A percentile compares a stretch with the other conserved stretches of the same genome.
phyloP scores from a whole-genome alignment of 2,113 vertebrate species.

The Percopsis transmontana region DNA sequence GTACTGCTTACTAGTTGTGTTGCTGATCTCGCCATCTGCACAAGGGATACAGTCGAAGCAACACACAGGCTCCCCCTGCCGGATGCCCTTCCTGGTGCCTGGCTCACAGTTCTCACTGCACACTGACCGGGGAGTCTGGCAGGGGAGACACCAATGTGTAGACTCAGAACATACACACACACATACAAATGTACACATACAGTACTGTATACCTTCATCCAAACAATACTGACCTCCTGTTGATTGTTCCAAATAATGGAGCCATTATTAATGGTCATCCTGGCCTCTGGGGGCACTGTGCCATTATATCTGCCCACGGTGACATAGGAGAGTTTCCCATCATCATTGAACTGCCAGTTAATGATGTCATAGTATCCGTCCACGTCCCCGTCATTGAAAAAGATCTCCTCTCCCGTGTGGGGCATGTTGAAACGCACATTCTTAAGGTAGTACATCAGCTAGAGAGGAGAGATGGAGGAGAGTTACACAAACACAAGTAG shows the following conservation, averaged over 20 bases:
- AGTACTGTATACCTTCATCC: neutral
- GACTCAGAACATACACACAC: neutral
- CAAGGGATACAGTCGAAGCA: conserved; percentile 87
- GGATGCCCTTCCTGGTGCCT: conserved; percentile 81
- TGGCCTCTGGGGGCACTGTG: conserved; percentile 40
- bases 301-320: conserved; percentile 76
- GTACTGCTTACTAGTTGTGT: conserved; percentile 68
- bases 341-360: conserved; percentile 79
- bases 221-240: conserved; percentile 66
- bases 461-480: neutral
- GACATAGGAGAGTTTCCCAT: conserved; percentile 72
- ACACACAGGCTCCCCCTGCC: conserved; percentile 81
- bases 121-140: conserved; percentile 77
- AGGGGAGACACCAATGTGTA: conserved; percentile 1
- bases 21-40: conserved; percentile 82
- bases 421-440: conserved; percentile 75
- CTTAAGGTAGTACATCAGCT: conserved; percentile 86
- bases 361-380: conserved; percentile 81
- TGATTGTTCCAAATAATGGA: conserved; percentile 82
- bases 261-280: conserved; percentile 64
- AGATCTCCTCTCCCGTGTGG: conserved; percentile 71
- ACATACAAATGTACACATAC: neutral
- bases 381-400: conserved; percentile 76
- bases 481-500: neutral
- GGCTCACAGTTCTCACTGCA: conserved; percentile 81